phyloP scores from a whole-genome alignment of 2,888 invertebrate species.

The Pammene aurita region DNA sequence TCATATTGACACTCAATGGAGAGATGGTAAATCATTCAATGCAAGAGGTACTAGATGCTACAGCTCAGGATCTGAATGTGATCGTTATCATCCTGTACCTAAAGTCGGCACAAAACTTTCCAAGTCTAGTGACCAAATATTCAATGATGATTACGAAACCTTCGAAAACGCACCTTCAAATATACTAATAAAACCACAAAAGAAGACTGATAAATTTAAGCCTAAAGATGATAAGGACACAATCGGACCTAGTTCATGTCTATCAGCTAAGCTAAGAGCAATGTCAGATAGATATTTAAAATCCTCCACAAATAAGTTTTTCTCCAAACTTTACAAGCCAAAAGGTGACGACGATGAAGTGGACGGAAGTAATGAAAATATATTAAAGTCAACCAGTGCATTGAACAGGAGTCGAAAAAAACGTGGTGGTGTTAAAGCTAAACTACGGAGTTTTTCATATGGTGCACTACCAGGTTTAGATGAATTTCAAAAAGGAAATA shows the following conservation, averaged over 20 bases:
- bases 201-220: conserved; percentile 80
- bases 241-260: conserved; percentile 83
- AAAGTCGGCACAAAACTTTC: conserved; percentile 76
- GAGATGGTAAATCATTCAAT: conserved; percentile 70
- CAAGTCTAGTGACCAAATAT: conserved; percentile 82
- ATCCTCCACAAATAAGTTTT: conserved; percentile 86
- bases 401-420: conserved; percentile 70
- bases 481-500: conserved; percentile 85
- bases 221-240: conserved; percentile 75
- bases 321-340: conserved; percentile 86
- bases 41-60: conserved; percentile 76
- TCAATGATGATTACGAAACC: conserved; percentile 78
- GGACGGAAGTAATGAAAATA: conserved; percentile 59
- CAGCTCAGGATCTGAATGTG: conserved; percentile 80
- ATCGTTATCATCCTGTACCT: conserved; percentile 74
- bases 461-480: conserved; percentile 89
- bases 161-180: conserved; percentile 58
- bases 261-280: conserved; percentile 87
- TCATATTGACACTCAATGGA: conserved; percentile 70
- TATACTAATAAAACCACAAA: conserved; percentile 65
- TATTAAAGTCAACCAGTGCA: conserved; percentile 62
- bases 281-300: conserved; percentile 89
- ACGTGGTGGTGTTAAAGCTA: conserved; percentile 75
- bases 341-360: conserved; percentile 66
- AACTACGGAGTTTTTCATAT: conserved; percentile 88